phyloP scores from a whole-genome alignment of 2,797 vertebrate species.

The Myotis daubentonii region DNA sequence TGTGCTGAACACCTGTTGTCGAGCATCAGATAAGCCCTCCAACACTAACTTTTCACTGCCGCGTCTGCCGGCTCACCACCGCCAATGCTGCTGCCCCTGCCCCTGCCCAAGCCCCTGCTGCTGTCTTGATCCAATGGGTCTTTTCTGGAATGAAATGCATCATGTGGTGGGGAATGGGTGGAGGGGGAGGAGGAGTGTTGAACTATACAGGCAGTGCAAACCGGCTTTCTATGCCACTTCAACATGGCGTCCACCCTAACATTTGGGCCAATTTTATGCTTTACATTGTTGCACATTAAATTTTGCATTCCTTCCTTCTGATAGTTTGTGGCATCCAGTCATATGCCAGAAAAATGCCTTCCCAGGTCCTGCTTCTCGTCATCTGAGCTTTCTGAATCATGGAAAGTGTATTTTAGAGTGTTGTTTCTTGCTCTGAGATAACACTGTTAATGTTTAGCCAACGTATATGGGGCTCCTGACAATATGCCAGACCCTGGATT shows the following conservation, averaged over 20 bases:
- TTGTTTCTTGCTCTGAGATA: neutral
- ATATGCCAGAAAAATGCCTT: neutral
- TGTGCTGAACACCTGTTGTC: neutral
- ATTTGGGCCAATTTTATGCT: neutral
- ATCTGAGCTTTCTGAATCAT: neutral
- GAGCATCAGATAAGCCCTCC: neutral
- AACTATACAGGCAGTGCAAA: neutral
- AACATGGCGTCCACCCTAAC: neutral
- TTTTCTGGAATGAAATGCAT: neutral
- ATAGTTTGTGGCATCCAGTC: neutral
- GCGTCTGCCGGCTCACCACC: neutral
- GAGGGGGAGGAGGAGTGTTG: too few species aligned
- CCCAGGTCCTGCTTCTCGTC: neutral
- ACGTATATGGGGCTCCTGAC: neutral
- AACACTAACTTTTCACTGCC: rapidly evolving
- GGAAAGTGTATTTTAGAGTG: neutral
- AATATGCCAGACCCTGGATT: neutral
- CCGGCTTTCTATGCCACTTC: neutral
- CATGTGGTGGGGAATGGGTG: rapidly evolving
- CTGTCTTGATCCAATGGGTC: neutral
- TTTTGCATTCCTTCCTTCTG: neutral
- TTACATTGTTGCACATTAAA: neutral
- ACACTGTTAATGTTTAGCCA: neutral
- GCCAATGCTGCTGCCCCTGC: rapidly evolving
- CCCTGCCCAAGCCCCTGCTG: neutral